Evolutionary conservation across 2,888 invertebrate species (phyloP), one percentile per base, ranked within the genome.

Genomic region (Oscheius onirici): DNA sequence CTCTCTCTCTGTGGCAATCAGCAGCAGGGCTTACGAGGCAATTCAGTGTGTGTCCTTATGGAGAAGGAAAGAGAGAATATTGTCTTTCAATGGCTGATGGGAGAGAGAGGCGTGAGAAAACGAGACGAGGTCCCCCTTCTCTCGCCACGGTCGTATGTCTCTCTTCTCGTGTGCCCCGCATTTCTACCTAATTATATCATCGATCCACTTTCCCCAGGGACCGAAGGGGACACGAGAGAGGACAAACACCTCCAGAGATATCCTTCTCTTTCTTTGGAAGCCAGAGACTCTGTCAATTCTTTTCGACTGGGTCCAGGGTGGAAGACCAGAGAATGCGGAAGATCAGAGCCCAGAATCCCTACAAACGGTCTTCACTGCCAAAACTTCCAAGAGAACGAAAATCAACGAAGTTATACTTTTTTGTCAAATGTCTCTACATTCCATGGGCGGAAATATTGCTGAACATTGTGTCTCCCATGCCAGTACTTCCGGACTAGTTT

Each of bases 131-230:
- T 20, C 46, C 46, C 46, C n/a, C n/a, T n/a, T n/a, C n/a, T n/a
- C 20, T 46, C 46, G 46, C 22, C 26, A 15, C 55, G 24, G 26
- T 46, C 46, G 46, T 46, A 46, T 46, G 46, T 15, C 46, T 20
- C 20, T 20, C n/a, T n/a, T n/a, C n/a, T 60, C 60, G n/a, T 41
- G 34, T 34, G 34, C 34, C 60, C 44, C 54, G 54, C 54, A 55
- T 55, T 34, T 60, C 60, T 60, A 49, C 49, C 49, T 63, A 63
- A 63, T 63, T 63, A 63, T 63, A 63, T 63, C 63, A 63, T 63
- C 49, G 63, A 63, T 63, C 63, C 49, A 49, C 24, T 26, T 43
- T 60, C 41, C 43, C 60, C 43, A 17, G 60, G 60, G 60, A 40
- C 34, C 11, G 17, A 34, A 20, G n/a, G 60, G 24, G 11, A 60